Evolutionary conservation across 2,797 vertebrate species (phyloP).

Genomic region (Myiotriccus ornatus): DNA sequence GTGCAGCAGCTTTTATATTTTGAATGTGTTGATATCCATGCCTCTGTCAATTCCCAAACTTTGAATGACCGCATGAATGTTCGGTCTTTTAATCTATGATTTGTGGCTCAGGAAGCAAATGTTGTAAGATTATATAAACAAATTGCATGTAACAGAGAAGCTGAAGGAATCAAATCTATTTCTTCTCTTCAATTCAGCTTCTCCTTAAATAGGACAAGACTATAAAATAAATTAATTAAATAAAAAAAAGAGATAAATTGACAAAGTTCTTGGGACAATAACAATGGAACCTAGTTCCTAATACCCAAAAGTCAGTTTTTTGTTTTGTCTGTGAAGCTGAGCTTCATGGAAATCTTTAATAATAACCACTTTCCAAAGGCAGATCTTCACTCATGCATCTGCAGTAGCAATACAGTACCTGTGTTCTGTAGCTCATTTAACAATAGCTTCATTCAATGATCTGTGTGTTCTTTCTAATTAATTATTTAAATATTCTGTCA

Average conservation of each 20-base stretch:
- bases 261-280: neutral
- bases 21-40: neutral
- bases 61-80: neutral
- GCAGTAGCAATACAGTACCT: neutral
- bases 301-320: neutral
- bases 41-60: neutral
- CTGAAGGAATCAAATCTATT: neutral
- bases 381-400: neutral
- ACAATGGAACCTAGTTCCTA: neutral
- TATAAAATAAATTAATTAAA: neutral
- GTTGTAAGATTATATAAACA: neutral
- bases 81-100: neutral
- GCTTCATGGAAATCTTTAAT: neutral
- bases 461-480: neutral
- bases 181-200: neutral
- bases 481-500: slow-evolving; percentile 41
- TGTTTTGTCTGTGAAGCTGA: neutral
- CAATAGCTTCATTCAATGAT: neutral
- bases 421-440: neutral
- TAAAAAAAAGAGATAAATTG: neutral
- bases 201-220: neutral
- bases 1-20: neutral
- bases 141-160: neutral
- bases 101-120: neutral
- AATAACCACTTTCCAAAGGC: neutral